A percentile compares a stretch with the other conserved stretches of the same genome.
phyloP scores from a whole-genome alignment of 2,113 vertebrate species.

The Casuarius casuarius region DNA sequence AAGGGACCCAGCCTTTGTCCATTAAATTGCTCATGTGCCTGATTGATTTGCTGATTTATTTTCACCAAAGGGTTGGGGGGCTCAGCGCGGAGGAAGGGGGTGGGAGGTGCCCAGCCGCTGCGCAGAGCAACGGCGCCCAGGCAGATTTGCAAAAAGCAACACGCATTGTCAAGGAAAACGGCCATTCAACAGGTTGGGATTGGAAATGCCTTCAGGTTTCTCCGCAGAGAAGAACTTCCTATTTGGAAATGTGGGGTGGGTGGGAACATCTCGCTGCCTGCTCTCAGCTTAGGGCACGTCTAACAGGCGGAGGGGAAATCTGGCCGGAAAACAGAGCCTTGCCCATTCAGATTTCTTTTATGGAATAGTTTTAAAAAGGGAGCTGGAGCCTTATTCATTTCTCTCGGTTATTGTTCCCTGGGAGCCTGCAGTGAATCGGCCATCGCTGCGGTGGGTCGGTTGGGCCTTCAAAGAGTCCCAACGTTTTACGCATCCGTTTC shows the following conservation, averaged over 20 bases:
- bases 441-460: conserved; percentile 60
- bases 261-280: conserved; percentile 52
- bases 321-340: conserved; percentile 70
- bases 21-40: conserved; percentile 79
- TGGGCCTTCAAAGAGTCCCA: conserved; percentile 61
- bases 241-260: conserved; percentile 51
- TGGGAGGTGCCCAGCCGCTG: conserved; percentile 64
- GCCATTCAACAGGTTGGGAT: conserved; percentile 81
- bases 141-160: conserved; percentile 49
- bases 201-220: conserved; percentile 64
- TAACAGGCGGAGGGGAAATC: conserved; percentile 69
- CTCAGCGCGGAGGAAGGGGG: conserved; percentile 32
- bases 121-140: conserved; percentile 52
- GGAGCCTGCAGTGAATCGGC: conserved; percentile 56
- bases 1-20: conserved; percentile 79
- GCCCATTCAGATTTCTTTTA: conserved; percentile 72
- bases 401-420: conserved; percentile 71
- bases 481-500: conserved; percentile 57
- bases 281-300: conserved; percentile 17
- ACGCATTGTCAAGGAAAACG: conserved; percentile 81
- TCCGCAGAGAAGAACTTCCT: conserved; percentile 44
- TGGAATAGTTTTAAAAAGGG: conserved; percentile 68
- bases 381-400: conserved; percentile 70
- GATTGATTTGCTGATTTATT: conserved; percentile 80
- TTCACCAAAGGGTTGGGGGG: conserved; percentile 64